Evolutionary conservation across 1,140 invertebrate species (phyloP).

Genomic region (Anagrus nilaparvatae): DNA sequence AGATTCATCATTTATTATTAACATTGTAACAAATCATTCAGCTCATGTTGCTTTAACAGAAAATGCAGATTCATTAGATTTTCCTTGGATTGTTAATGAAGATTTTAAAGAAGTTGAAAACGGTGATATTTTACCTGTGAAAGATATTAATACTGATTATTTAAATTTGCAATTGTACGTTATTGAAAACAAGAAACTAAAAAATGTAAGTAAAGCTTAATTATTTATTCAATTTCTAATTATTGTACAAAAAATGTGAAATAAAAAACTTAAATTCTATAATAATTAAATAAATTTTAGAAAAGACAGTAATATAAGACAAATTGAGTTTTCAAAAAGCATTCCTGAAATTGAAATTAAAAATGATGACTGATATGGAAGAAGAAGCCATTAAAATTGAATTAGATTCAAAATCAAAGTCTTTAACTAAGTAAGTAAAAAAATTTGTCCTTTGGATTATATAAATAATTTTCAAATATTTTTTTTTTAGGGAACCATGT

Average conservation of each 20-base stretch:
- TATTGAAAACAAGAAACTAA: slow-evolving; percentile 18
- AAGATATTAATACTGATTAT: slow-evolving; percentile 28
- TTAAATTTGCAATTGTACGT: slow-evolving; percentile 31
- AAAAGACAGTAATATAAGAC: neutral
- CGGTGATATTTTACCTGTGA: slow-evolving; percentile 28
- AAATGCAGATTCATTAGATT: slow-evolving; percentile 43
- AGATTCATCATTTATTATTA: slow-evolving; percentile 44
- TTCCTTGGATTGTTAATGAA: slow-evolving; percentile 42
- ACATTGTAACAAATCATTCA: slow-evolving; percentile 46
- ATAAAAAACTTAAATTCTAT: neutral
- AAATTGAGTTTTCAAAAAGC: neutral
- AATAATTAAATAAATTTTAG: neutral
- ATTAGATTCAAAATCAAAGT: slow-evolving; percentile 20
- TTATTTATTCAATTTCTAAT: neutral
- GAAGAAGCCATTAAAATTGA: slow-evolving; percentile 24
- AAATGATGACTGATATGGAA: slow-evolving; percentile 34
- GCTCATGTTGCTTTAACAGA: slow-evolving; percentile 38
- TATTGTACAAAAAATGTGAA: neutral
- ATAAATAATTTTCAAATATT: slow-evolving; percentile 3
- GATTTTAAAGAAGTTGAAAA: slow-evolving; percentile 18
- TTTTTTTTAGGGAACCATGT: slow-evolving; percentile 19
- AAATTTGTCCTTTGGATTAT: neutral
- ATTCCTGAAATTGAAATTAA: slow-evolving; percentile 8
- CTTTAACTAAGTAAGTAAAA: neutral
- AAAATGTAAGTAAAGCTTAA: slow-evolving; percentile 1